Evolutionary conservation across 2,888 invertebrate genomes (phyloP), one percentile per base, ranked within the genome.

Genomic region (Graphium colonna): DNA sequence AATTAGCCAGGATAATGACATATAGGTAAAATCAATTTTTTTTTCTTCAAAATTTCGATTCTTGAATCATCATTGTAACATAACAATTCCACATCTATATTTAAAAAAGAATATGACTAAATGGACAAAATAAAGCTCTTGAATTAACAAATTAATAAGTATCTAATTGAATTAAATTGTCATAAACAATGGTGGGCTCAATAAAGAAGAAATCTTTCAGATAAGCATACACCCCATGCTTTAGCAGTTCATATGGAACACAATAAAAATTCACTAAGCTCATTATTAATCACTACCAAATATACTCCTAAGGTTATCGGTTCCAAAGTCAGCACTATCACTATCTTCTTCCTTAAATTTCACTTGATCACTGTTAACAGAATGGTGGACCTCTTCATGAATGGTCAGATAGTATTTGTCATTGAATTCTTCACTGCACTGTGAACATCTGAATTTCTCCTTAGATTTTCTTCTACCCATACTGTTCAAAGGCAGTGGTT

Each of bases 331-430:
- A 12, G 33, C 17, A 36, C 36, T 50, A 41, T 18, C 7, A 49
- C 44, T 40, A 0, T 50, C 50, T 4, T 50, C 39, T 12, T 51
- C 43, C 38, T 52, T 42, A 31, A 54, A 40, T 26, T 45, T 58
- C 12, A 54, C 53, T 40, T 62, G 60, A 17, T 44, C 56, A 40
- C 56, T 46, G 10, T 44, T 57, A 5, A 13, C n/a, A n/a, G 59
- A 53, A 57, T 77, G 69, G 28, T 67, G 69, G 55, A 78, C 71
- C 57, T 78, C 79, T 58, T 75, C 50, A 44, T 79, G 76, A 39
- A 82, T 69, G 36, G 70, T 71, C 69, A 82, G 62, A 49, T 75
- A 74, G 51, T 71, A 77, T 10, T 58, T 42, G 17, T 72, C 73
- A 8, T 67, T 65, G 52, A 77, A 77, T 13, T 53, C 59, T 48